A percentile compares a stretch with the other conserved stretches of the same genome.
Conservation (phyloP, 2,888 invertebrate genomes). For the Minunthozetes semirufus region DNA sequence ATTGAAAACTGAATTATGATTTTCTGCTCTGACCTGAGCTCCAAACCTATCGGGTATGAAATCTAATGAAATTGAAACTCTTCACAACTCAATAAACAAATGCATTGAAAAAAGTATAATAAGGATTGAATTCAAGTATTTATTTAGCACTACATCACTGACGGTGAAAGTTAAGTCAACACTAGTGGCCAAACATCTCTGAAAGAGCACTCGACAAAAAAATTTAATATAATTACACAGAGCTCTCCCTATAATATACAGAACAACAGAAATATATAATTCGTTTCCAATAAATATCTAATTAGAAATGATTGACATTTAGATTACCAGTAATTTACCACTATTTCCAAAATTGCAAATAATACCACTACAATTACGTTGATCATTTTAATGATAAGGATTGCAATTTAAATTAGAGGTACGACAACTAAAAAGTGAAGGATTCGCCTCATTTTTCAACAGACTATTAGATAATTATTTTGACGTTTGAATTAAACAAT, state of each 20-base stretch:
- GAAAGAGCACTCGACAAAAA: background rate
- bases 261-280: background rate
- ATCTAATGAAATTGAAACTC: background rate
- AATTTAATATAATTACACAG: background rate
- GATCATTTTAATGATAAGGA: no score
- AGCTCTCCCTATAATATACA: background rate
- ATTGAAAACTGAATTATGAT: background rate
- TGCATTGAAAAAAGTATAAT: background rate
- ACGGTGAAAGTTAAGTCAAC: slow-evolving; percentile 5
- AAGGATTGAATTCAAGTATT: slow-evolving; percentile 10
- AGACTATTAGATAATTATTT: no score
- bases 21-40: background rate
- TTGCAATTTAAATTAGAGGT: no score
- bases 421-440: no score
- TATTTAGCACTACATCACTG: slow-evolving; percentile 22
- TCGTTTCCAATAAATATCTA: background rate
- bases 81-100: slow-evolving; percentile 1
- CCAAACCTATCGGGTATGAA: background rate
- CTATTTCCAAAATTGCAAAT: no score
- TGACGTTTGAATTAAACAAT: background rate
- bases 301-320: background rate
- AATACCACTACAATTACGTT: no score
- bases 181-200: background rate
- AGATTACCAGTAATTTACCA: background rate
- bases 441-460: no score